These are phyloP conservation scores for Parasteatoda tepidariorum DNA, from an alignment of 1,140 invertebrate genomes.

Conservation along the genomic window DNA sequence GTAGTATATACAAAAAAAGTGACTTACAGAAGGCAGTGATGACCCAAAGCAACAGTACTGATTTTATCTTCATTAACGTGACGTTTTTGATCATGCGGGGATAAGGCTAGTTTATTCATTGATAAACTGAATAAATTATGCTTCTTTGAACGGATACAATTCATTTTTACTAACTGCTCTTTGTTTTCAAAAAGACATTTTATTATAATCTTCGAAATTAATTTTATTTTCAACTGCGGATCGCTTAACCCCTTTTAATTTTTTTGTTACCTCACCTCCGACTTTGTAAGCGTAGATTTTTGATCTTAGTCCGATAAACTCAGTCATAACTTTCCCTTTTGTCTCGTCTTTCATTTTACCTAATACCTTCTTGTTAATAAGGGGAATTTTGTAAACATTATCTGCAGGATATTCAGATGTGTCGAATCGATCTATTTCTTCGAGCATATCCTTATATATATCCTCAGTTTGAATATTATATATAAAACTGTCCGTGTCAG, in stretches of 20 bases:
- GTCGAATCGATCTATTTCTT: conserved; percentile 53
- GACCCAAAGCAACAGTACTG: too few species aligned
- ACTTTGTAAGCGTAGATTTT: conserved; percentile 68
- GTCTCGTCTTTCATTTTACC: conserved; percentile 72
- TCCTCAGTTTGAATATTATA: conserved; percentile 60
- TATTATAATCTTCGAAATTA: too few species aligned
- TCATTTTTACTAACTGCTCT: too few species aligned
- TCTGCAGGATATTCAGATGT: conserved; percentile 62
- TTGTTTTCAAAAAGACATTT: conserved; percentile 28
- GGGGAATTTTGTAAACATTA: conserved; percentile 58
- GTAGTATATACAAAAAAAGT: too few species aligned
- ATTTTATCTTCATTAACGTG: too few species aligned
- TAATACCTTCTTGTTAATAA: conserved; percentile 70
- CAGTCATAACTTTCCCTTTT: conserved; percentile 66
- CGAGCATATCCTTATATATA: conserved; percentile 59
- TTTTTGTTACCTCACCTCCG: conserved; percentile 54
- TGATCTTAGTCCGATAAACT: conserved; percentile 68
- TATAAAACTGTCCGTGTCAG: conserved; percentile 61
- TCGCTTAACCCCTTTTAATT: conserved; percentile 62
- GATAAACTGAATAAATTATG: too few species aligned
- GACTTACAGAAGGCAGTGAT: too few species aligned
- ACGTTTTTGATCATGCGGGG: too few species aligned
- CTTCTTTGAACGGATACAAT: too few species aligned
- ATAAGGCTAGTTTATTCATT: too few species aligned
- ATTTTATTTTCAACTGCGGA: conserved; percentile 49